Percentiles rank a stretch among this genome's conserved stretches.
Evolutionary conservation across 2,113 vertebrate genomes (phyloP).

Genomic region (Pterocles orientalis): DNA sequence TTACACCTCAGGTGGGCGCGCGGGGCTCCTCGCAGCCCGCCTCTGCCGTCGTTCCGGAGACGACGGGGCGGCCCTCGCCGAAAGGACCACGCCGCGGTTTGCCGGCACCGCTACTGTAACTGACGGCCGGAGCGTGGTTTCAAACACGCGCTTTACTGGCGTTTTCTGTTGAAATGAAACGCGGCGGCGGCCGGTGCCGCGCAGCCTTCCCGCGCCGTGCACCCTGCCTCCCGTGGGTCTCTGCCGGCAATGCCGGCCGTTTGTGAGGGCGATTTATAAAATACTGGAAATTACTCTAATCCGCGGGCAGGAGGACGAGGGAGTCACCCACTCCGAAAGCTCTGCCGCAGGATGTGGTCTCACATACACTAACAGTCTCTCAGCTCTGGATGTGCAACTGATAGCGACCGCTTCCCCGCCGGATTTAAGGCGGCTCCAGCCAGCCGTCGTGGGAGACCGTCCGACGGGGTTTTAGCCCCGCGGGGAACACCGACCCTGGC

Average conservation of each 20-base stretch:
- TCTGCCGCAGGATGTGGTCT: not conserved
- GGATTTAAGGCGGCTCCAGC: not conserved
- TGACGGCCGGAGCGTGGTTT: not conserved
- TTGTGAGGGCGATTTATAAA: not conserved
- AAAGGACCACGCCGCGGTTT: not conserved
- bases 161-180: not conserved
- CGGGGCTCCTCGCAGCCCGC: not conserved
- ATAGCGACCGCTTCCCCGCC: not conserved
- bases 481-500: not conserved
- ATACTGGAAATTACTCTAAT: fast-evolving
- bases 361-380: not conserved
- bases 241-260: not conserved
- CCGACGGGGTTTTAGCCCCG: not conserved
- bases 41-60: not conserved
- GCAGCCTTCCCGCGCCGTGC: too few relatives aligned
- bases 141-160: not conserved
- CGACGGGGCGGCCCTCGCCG: not conserved
- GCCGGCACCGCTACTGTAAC: not conserved
- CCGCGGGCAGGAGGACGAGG: not conserved
- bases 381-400: not conserved
- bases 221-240: not conserved
- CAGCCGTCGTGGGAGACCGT: not conserved
- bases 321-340: not conserved
- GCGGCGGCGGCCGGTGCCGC: not conserved
- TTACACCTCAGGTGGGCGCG: not conserved